phyloP scores from a whole-genome alignment of 2,113 vertebrate species.

The Miniopterus natalensis region DNA sequence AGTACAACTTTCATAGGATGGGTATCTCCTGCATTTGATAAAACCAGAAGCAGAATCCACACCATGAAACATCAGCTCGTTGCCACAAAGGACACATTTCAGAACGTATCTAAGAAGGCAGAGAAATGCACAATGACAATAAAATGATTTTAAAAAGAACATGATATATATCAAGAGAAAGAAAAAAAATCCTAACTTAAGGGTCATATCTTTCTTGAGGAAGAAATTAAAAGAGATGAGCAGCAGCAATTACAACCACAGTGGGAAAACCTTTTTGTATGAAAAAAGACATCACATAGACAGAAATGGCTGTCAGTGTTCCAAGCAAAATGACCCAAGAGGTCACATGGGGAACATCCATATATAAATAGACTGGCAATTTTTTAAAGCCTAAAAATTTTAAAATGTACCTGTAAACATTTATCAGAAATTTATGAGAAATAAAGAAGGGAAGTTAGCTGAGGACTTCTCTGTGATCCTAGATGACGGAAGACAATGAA shows the following conservation, averaged over 20 bases:
- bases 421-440: no score
- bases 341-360: accelerated
- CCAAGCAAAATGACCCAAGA: not conserved
- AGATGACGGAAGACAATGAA: accelerated
- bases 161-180: accelerated
- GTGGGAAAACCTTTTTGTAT: no score
- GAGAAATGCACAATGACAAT: not conserved
- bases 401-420: not conserved
- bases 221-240: not conserved
- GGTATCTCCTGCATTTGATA: not conserved
- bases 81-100: not conserved
- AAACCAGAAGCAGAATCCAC: not conserved
- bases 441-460: not conserved
- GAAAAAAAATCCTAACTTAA: no score
- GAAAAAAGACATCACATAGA: not conserved
- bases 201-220: not conserved
- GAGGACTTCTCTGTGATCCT: not conserved
- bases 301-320: accelerated
- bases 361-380: accelerated
- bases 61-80: not conserved
- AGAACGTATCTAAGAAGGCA: not conserved
- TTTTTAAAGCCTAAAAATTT: not conserved
- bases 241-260: not conserved
- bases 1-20: not conserved
- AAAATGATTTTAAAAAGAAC: not conserved